phyloP scores from a whole-genome alignment of 1,140 invertebrate genomes.

The Globodera rostochiensis region DNA sequence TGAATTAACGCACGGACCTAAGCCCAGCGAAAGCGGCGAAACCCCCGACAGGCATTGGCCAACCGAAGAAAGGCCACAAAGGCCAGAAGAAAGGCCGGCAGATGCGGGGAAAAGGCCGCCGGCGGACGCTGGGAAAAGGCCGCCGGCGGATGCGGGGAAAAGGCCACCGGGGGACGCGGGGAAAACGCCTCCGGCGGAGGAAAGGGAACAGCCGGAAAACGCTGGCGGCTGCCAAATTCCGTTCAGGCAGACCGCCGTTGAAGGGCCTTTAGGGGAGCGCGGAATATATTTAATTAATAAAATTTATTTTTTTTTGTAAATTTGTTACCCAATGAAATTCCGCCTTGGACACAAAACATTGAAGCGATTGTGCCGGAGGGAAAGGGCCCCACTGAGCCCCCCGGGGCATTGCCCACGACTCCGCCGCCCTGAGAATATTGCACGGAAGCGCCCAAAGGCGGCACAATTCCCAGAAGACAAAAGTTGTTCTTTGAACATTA shows the following conservation, averaged over 20 bases:
- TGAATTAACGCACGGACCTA: too few species aligned
- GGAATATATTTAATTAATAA: background rate
- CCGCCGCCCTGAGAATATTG: constrained; percentile 14
- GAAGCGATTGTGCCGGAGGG: constrained; percentile 14
- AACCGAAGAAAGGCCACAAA: background rate
- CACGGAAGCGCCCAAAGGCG: constrained; percentile 9
- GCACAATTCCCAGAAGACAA: constrained; percentile 3
- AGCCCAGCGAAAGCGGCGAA: background rate
- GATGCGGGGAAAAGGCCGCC: background rate
- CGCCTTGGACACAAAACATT: constrained; percentile 15
- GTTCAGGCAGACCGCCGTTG: constrained; percentile 5
- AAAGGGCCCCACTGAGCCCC: background rate
- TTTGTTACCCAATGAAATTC: background rate
- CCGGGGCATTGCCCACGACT: background rate
- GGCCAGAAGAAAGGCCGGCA: too few species aligned
- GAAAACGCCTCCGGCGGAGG: background rate
- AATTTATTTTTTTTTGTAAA: background rate
- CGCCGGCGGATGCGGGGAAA: background rate
- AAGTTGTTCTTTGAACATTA: background rate
- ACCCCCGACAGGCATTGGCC: background rate
- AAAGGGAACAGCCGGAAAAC: background rate
- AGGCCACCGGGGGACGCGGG: background rate
- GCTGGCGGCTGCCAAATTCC: constrained; percentile 13
- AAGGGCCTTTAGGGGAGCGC: background rate
- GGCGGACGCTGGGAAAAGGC: background rate